Base-by-base conservation (phyloP, 1,140 invertebrate species). In the Formica selysi region DNA sequence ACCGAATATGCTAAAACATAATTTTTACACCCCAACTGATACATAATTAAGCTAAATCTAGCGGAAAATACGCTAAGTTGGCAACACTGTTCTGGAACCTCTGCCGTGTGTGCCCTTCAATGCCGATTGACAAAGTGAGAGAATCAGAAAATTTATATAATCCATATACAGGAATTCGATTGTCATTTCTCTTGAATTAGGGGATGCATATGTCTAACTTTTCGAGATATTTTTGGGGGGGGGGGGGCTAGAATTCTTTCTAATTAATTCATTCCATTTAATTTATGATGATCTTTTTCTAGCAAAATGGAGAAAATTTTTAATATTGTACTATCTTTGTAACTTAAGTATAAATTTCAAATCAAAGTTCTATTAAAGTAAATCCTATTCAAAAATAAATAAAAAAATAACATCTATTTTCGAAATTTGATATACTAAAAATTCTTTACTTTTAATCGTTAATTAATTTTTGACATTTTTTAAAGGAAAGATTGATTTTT, bases 91-190 rank as follows among this genome's bases (percentile, higher is more conserved):
- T 22, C 22, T 22, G 22, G 97, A 98, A 98, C 96, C 96, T 98
- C 95, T 98, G 98, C 96, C 97, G 98, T 96, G 97, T 98, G 96
- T 98, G 98, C 96, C 98, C 98, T 94, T 98, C 98, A 95, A 98
- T 98, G 97, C 98, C 98, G 94, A 97, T 98, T 94, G 98, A 98
- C 96, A 98, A 98, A 98, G 98, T 98, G 96, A 96, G 94, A 89
- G 38, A 83, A 4, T 22, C 38, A 32, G 38, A 19, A 57, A 26
- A 51, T 22, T 54, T n/a, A 76, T 29, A 19, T 51, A 51, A 51
- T 51, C 16, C 48, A 51, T 51, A 4, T 48, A 6, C 5, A 19
- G 13, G 16, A 51, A 8, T 59, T 22, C 7, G 16, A 22, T 22
- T 59, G 16, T 19, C 16, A 51, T 51, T 51, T 51, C 5, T 51